A percentile compares a stretch with the other conserved stretches of the same genome.
Evolutionary conservation across 2,888 invertebrate species (phyloP).

Genomic region (Lamproptera curius): DNA sequence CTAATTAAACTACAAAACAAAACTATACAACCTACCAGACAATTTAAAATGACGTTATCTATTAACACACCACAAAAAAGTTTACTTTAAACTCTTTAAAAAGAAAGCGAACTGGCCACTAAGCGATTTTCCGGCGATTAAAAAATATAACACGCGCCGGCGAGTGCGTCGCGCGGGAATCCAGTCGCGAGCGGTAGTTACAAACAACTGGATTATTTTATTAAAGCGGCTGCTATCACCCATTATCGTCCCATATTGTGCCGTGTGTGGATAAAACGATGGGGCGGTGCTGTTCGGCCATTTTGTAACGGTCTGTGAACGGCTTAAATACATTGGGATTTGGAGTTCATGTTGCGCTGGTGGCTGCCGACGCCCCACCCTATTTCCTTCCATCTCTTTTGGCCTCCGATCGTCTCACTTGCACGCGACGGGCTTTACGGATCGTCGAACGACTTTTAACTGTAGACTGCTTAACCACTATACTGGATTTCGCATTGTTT

Average conservation of each 20-base stretch:
- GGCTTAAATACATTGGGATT: conserved; percentile 2
- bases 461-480: conserved; percentile 38
- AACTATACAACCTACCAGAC: conserved; percentile 12
- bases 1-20: too few relatives aligned
- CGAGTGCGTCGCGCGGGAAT: conserved; percentile 24
- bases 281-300: conserved; percentile 54
- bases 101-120: neutral
- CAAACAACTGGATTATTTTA: conserved; percentile 73
- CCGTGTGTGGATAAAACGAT: conserved; percentile 55
- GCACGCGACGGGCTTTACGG: conserved; percentile 38
- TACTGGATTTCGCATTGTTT: conserved; percentile 37
- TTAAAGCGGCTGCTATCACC: conserved; percentile 54
- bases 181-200: conserved; percentile 41
- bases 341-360: conserved; percentile 33
- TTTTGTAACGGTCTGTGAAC: conserved; percentile 24
- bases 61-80: conserved; percentile 17
- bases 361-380: conserved; percentile 42
- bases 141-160: conserved; percentile 4
- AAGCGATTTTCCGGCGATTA: neutral
- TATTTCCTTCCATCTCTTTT: conserved; percentile 33
- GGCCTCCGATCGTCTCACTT: conserved; percentile 28
- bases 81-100: neutral
- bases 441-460: conserved; percentile 38
- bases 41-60: neutral
- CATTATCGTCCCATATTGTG: conserved; percentile 64